Conservation (phyloP, 2,797 vertebrate genomes). For the Ciconia nigra region DNA sequence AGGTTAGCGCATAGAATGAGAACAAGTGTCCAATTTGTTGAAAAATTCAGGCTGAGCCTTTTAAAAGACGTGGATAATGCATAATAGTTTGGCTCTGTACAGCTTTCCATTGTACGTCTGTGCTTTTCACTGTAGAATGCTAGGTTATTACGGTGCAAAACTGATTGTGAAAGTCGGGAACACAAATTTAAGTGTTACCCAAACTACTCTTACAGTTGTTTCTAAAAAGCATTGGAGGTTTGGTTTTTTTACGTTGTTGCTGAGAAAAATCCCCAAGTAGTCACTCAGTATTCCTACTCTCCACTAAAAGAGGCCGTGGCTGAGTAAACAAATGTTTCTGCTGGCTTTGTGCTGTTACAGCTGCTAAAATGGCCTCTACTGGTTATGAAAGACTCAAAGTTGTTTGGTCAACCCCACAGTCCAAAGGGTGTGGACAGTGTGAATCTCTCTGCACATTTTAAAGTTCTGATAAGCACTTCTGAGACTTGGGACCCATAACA, state of each 20-base stretch:
- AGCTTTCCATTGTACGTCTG: neutral
- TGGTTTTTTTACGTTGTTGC: neutral
- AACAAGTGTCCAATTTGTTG: neutral
- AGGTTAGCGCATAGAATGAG: neutral
- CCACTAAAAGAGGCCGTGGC: neutral
- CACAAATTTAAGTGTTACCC: neutral
- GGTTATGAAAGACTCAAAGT: neutral
- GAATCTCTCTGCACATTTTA: neutral
- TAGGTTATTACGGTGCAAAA: neutral
- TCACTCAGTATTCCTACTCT: accelerated
- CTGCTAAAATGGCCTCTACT: neutral
- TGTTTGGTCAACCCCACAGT: neutral
- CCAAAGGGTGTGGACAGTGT: neutral
- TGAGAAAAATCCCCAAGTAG: neutral
- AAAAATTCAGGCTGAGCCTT: neutral
- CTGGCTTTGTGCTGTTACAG: neutral
- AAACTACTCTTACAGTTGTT: neutral
- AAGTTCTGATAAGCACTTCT: neutral
- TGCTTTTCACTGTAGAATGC: neutral
- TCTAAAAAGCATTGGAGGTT: neutral
- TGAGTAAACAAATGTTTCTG: neutral
- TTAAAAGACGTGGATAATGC: neutral
- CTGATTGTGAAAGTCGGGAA: neutral
- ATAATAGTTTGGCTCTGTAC: neutral
- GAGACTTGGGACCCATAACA: neutral